Conservation (phyloP, 2,797 vertebrate species). For the Siniperca scherzeri region DNA sequence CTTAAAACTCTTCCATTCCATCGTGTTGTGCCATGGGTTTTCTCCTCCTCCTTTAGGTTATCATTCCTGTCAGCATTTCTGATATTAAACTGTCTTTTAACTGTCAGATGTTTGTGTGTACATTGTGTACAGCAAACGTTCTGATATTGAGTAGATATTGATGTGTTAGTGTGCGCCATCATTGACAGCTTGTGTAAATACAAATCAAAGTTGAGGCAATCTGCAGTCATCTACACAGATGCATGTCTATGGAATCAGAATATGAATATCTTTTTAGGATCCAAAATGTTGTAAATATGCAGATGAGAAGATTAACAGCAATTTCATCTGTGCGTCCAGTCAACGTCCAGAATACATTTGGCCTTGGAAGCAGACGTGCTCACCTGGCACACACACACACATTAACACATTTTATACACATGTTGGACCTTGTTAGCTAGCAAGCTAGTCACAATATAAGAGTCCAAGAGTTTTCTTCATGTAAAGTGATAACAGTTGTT, state of each 20-base stretch:
- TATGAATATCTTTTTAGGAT: not conserved
- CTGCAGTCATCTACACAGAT: not conserved
- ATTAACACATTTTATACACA: not conserved
- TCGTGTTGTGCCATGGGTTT: not conserved
- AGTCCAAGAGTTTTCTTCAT: not conserved
- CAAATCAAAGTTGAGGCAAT: conserved; percentile 4
- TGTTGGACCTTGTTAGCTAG: not conserved
- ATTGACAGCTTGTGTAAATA: conserved; percentile 1
- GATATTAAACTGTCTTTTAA: not conserved
- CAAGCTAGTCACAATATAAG: not conserved
- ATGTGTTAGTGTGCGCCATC: not conserved
- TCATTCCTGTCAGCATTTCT: not conserved
- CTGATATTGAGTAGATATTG: not conserved
- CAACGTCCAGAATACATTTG: not conserved
- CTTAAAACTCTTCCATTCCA: not conserved
- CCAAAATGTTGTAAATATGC: not conserved
- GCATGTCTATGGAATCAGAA: not conserved
- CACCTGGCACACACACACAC: not conserved
- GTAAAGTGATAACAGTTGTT: not conserved
- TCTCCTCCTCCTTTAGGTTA: not conserved
- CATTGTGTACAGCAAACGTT: not conserved
- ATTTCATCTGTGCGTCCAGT: not conserved
- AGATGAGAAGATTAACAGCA: not conserved
- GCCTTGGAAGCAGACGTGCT: not conserved
- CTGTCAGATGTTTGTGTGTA: not conserved